Evolutionary conservation across 2,797 vertebrate genomes (phyloP).

Genomic region (Coilia nasus): DNA sequence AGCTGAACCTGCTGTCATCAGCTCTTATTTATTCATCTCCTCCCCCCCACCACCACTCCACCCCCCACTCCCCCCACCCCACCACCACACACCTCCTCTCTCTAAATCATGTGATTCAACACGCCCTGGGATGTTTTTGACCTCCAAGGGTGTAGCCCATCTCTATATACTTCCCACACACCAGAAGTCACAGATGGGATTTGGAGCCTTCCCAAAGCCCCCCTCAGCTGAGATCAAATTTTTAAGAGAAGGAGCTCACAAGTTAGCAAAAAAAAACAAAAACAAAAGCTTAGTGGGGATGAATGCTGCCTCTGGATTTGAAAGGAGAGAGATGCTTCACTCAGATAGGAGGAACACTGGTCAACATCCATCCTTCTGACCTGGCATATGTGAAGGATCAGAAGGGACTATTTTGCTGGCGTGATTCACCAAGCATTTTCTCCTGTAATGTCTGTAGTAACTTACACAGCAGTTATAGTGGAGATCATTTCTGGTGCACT

Average conservation of each 20-base stretch:
- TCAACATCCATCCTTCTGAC: not conserved
- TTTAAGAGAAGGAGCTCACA: not conserved
- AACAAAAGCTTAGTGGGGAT: constrained; percentile 11
- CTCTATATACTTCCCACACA: not conserved
- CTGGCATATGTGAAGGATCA: not conserved
- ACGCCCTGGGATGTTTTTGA: constrained; percentile 25
- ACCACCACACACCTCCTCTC: not conserved
- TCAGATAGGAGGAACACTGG: not conserved
- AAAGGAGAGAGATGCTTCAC: not conserved
- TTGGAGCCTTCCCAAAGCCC: not conserved
- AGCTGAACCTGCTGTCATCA: constrained; percentile 24
- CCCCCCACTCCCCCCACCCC: not conserved
- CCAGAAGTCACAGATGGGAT: constrained; percentile 3
- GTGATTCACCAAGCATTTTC: not conserved
- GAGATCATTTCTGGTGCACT: not conserved
- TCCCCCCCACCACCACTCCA: not conserved
- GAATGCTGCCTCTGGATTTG: not conserved
- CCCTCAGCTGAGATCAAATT: constrained; percentile 19
- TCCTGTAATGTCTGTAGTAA: not conserved
- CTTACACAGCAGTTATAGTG: not conserved
- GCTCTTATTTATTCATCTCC: not conserved
- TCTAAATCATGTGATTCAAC: constrained; percentile 11
- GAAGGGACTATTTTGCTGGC: not conserved
- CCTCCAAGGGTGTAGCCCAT: constrained; percentile 22
- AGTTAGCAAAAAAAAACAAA: not conserved